Conservation (phyloP, 1,140 invertebrate genomes). For the Drosophila rhopaloa region DNA sequence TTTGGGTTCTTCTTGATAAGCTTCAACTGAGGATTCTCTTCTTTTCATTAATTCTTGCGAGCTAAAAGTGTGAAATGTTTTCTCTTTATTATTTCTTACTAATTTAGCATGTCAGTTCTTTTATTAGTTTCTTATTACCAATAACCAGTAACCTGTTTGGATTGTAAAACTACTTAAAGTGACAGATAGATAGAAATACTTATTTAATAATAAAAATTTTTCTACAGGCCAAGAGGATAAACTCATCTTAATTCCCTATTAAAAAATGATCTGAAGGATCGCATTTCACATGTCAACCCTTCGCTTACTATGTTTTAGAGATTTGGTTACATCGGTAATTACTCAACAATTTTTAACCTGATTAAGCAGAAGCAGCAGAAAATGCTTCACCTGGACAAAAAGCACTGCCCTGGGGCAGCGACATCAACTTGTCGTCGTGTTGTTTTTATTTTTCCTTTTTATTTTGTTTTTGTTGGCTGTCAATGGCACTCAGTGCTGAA, state of each 20-base stretch:
- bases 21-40: constrained; percentile 17
- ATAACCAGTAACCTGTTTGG: no score
- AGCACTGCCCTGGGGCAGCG: constrained; percentile 42
- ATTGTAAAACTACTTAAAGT: no score
- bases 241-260: constrained; percentile 10
- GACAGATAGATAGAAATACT: no score
- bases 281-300: constrained; percentile 38
- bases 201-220: background rate
- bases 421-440: constrained; percentile 44
- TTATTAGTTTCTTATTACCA: background rate
- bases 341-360: constrained; percentile 71
- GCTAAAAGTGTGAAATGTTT: no score
- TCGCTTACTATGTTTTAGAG: constrained; percentile 48
- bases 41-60: constrained; percentile 11
- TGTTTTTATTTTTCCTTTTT: constrained; percentile 22
- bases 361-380: constrained; percentile 65
- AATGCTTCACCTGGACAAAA: constrained; percentile 49
- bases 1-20: constrained; percentile 7
- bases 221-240: background rate
- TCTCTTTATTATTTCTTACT: background rate
- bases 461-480: constrained; percentile 60
- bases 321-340: constrained; percentile 58
- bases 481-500: constrained; percentile 76
- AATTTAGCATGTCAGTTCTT: background rate
- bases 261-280: constrained; percentile 19